Evolutionary conservation across 2,888 invertebrate species (phyloP), one percentile per base, ranked within the genome.

Genomic region (Eutolmus rufibarbis): DNA sequence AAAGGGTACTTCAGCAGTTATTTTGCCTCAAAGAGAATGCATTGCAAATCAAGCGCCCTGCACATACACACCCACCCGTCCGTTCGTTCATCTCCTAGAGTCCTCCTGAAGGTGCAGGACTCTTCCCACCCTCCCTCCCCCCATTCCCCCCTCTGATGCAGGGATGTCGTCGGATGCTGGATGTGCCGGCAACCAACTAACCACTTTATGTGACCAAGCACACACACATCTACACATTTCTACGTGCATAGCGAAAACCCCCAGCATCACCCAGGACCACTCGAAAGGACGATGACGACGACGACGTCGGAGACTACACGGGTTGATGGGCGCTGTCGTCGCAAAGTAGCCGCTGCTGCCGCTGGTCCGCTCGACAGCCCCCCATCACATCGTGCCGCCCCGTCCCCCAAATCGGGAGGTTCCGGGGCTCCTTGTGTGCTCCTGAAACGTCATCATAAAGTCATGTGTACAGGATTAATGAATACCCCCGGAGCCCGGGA

Each of bases 401-500:
- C 43, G 43, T 46, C 43, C 77, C 56, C 56, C 34, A 40, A 77
- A 77, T 78, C 57, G 40, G 77, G 23, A 31, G 57, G 23, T 34
- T 40, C 2, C 12, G 40, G 23, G 40, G 23, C 56, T 86, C 78
- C 86, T 86, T 78, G 86, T 86, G 74, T 78, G 57, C 77, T 86
- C 77, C 86, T 86, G 86, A 88, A 87, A 88, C 88, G 86, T 86
- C 89, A 89, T 89, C 89, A 89, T 89, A 89, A 89, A 89, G 89
- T 89, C 89, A 89, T 89, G 89, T 89, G 89, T 88, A 90, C 89
- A 89, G 89, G 89, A 89, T 90, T 90, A 90, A 90, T 89, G 89
- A 90, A 90, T 90, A 90, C 89, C 88, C 88, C 88, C 86, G 43
- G 43, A 43, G 74, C 85, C 84, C 28, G 74, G n/a, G 31, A 43